Conservation (phyloP, 1,140 invertebrate species). For the Bombus breviceps region DNA sequence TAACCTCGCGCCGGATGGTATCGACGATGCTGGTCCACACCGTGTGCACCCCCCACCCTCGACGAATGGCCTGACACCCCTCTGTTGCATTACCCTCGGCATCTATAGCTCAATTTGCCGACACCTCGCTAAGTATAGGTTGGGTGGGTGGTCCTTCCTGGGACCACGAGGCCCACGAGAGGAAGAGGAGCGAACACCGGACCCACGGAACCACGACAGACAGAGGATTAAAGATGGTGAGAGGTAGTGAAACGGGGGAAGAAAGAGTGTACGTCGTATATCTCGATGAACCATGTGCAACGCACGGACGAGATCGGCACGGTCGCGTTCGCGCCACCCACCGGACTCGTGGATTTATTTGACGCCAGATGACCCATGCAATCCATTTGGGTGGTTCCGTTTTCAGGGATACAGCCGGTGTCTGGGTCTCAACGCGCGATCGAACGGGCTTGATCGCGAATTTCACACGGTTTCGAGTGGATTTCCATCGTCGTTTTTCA, state of each 20-base stretch:
- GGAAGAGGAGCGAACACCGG: conserved; percentile 61
- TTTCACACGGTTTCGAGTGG: not conserved
- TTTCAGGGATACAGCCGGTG: not conserved
- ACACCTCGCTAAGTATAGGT: conserved; percentile 84
- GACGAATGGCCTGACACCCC: conserved; percentile 22
- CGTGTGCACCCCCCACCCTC: conserved; percentile 13
- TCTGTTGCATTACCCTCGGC: conserved; percentile 78
- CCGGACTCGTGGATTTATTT: conserved; percentile 17
- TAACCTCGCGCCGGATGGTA: conserved; percentile 75
- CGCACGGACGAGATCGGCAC: conserved; percentile 32
- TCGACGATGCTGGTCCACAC: conserved; percentile 70
- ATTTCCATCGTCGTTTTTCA: not conserved
- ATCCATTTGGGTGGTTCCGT: not conserved
- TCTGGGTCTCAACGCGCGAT: not conserved
- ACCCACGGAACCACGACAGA: conserved; percentile 59
- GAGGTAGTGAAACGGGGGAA: conserved; percentile 22
- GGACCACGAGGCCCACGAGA: conserved; percentile 69
- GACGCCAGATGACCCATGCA: not conserved
- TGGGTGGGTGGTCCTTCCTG: conserved; percentile 81
- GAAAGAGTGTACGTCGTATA: conserved; percentile 63
- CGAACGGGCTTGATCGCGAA: not conserved
- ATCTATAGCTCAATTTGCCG: conserved; percentile 84
- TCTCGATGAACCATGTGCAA: conserved; percentile 65
- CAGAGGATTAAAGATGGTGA: conserved; percentile 34
- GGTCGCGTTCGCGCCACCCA: conserved; percentile 50